phyloP scores from a whole-genome alignment of 2,113 vertebrate genomes.

The Sylvia atricapilla region DNA sequence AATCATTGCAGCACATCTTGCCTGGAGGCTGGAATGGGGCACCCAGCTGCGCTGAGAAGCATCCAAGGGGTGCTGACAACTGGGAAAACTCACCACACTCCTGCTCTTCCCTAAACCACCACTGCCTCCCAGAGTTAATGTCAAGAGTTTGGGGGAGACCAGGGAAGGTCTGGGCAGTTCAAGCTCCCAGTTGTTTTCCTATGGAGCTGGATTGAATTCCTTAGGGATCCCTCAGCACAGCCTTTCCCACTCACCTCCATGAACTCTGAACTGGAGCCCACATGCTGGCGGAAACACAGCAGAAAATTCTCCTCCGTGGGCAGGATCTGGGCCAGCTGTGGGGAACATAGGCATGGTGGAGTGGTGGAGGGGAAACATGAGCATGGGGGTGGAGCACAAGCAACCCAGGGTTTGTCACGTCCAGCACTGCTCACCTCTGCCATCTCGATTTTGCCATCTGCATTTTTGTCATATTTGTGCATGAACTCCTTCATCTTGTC shows the following conservation, averaged over 20 bases:
- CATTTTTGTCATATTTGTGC: constrained; percentile 96
- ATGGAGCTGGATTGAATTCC: fast-evolving
- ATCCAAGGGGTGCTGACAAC: neutral
- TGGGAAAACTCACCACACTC: neutral
- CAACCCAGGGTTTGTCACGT: fast-evolving
- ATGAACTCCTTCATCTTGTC: constrained; percentile 98
- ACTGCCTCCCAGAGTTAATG: neutral
- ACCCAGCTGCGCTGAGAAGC: neutral
- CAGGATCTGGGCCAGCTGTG: constrained; percentile 92
- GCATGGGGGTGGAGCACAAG: fast-evolving
- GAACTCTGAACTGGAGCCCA: constrained; percentile 90
- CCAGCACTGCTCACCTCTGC: constrained; percentile 82
- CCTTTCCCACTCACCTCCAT: constrained; percentile 84
- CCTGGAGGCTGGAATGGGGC: neutral
- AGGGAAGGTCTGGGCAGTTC: neutral
- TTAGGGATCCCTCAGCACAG: fast-evolving
- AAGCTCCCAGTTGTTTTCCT: neutral
- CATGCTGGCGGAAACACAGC: constrained; percentile 92
- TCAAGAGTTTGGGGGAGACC: neutral
- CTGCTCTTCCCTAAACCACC: neutral
- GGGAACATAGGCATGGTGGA: neutral
- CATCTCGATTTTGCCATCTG: constrained; percentile 95
- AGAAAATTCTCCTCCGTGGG: constrained; percentile 97
- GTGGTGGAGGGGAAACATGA: neutral
- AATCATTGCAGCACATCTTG: neutral